Evolutionary conservation across 92 coral and sea anemone species (phyloP).

Genomic region (Ricordea florida): DNA sequence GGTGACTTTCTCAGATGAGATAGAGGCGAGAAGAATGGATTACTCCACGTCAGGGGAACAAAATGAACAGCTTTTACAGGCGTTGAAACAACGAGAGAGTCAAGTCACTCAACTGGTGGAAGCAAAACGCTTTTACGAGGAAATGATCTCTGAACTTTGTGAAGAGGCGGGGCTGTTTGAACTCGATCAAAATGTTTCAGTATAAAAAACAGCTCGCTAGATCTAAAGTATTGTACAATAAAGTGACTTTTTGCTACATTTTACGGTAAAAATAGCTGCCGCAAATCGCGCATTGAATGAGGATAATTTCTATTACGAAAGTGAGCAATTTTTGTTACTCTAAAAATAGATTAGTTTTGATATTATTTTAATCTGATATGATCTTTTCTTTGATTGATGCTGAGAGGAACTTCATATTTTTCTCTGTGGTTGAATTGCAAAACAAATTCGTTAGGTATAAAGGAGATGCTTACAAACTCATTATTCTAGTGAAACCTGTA

Average conservation of each 20-base stretch:
- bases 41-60: background rate
- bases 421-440: no score
- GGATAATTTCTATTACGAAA: no score
- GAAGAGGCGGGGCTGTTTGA: constrained; percentile 93
- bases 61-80: constrained; percentile 55
- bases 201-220: constrained; percentile 5
- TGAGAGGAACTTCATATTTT: no score
- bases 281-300: background rate
- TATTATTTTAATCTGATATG: no score
- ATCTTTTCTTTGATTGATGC: no score
- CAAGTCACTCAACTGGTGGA: constrained; percentile 70
- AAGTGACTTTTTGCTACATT: background rate
- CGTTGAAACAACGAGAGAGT: constrained; percentile 58
- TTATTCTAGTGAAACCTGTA: no score
- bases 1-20: constrained; percentile 72
- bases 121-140: constrained; percentile 66
- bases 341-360: no score
- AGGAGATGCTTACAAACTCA: no score
- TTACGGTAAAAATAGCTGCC: background rate
- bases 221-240: background rate
- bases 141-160: constrained; percentile 77
- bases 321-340: no score
- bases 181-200: constrained; percentile 67
- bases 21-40: constrained; percentile 9
- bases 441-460: no score